Evolutionary conservation across 1,140 invertebrate species (phyloP).

Genomic region (Camponotus vicinus): DNA sequence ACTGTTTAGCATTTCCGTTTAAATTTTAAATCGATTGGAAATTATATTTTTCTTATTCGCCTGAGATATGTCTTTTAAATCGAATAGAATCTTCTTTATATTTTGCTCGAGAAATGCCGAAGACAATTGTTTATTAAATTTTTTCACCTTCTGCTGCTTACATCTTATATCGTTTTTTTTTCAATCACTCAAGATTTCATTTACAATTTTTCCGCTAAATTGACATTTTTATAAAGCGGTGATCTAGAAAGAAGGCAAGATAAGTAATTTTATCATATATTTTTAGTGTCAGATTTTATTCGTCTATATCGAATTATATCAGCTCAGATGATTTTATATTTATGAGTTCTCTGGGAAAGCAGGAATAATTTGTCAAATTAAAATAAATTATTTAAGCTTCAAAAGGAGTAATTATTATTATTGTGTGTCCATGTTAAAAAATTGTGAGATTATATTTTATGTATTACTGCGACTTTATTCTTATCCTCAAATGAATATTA

Average conservation of each 20-base stretch:
- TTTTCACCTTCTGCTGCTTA: slow-evolving; percentile 8
- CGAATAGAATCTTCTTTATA: neutral
- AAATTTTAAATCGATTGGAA: neutral
- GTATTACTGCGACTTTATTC: too few species aligned
- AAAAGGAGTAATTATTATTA: too few species aligned
- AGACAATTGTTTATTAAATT: slow-evolving; percentile 8
- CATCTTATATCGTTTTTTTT: neutral
- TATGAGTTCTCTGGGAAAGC: neutral
- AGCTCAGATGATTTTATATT: neutral
- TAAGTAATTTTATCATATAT: neutral
- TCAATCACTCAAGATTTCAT: neutral
- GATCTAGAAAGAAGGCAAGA: neutral
- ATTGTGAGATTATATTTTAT: too few species aligned
- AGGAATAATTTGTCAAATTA: neutral
- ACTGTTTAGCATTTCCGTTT: neutral
- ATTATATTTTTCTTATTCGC: slow-evolving; percentile 6
- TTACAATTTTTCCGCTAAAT: neutral
- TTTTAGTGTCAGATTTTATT: neutral
- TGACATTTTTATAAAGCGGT: slow-evolving; percentile 3
- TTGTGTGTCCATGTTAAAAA: too few species aligned
- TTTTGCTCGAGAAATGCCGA: neutral
- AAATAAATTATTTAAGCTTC: too few species aligned
- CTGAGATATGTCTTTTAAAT: neutral
- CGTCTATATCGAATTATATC: neutral
- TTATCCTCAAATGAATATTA: too few species aligned